Evolutionary conservation across 2,113 vertebrate species (phyloP).

Genomic region (Rhinichthys klamathensis): DNA sequence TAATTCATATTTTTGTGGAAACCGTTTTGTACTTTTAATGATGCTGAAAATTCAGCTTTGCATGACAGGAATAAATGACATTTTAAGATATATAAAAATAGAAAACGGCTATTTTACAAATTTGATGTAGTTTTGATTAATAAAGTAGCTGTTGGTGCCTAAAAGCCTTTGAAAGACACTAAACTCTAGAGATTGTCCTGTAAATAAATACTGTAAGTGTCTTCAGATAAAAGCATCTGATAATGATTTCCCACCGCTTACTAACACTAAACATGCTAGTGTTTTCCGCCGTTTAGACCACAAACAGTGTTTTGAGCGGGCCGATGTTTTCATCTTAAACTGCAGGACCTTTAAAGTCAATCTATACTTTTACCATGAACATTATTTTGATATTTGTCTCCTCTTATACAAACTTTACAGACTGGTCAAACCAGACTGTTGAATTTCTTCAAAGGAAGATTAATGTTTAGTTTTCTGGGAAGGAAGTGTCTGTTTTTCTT

Average conservation of each 20-base stretch:
- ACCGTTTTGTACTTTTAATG: too few relatives aligned
- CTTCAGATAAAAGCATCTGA: background rate
- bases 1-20: too few relatives aligned
- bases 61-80: too few relatives aligned
- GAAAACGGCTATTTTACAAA: too few relatives aligned
- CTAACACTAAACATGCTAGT: background rate
- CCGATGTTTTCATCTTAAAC: conserved; percentile 3
- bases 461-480: background rate
- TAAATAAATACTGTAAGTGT: background rate
- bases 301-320: background rate
- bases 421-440: background rate
- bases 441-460: background rate
- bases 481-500: background rate
- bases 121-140: too few relatives aligned
- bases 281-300: background rate
- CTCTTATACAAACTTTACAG: background rate
- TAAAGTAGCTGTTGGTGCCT: too few relatives aligned
- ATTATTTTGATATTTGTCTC: background rate
- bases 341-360: background rate
- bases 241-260: background rate
- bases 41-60: too few relatives aligned
- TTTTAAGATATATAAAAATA: too few relatives aligned
- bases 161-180: background rate
- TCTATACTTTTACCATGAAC: background rate
- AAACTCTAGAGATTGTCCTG: background rate